Percentiles rank a stretch among this genome's conserved stretches.
Conservation (phyloP, 2,888 invertebrate species). For the Myopa tessellatipennis region DNA sequence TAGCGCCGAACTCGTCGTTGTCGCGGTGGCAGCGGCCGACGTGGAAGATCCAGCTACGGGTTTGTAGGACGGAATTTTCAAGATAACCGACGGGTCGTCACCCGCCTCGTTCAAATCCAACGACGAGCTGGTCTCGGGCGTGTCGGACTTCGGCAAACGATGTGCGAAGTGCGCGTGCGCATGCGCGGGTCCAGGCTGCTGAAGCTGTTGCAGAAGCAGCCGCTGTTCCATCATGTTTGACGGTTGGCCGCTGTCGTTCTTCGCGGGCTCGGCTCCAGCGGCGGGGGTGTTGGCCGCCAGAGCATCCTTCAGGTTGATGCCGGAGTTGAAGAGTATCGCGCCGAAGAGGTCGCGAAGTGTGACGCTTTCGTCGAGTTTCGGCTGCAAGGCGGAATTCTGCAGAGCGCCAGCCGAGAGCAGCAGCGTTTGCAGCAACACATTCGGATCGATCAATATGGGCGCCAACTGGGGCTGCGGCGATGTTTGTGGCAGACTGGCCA, state of each 20-base stretch:
- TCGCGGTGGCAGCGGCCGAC: conserved; percentile 47
- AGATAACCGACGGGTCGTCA: conserved; percentile 81
- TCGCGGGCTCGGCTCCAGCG: conserved; percentile 49
- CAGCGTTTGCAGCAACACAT: conserved; percentile 62
- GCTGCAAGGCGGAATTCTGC: conserved; percentile 46
- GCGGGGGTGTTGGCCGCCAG: conserved; percentile 42
- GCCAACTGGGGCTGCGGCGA: conserved; percentile 47
- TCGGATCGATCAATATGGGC: conserved; percentile 59
- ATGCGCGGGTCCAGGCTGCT: conserved; percentile 52
- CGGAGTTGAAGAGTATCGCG: conserved; percentile 59
- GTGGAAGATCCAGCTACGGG: conserved; percentile 70
- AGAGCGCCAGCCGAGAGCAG: conserved; percentile 60
- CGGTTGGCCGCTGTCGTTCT: conserved; percentile 53
- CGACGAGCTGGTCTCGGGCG: conserved; percentile 69
- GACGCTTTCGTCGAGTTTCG: conserved; percentile 58
- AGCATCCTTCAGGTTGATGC: conserved; percentile 52
- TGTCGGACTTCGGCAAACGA: conserved; percentile 68
- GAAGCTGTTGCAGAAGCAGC: conserved; percentile 56
- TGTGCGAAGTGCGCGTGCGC: conserved; percentile 53
- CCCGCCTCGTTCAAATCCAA: conserved; percentile 64
- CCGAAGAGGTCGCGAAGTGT: conserved; percentile 63
- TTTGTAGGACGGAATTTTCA: conserved; percentile 93
- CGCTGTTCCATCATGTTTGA: conserved; percentile 56
- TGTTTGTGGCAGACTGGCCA: conserved; percentile 42
- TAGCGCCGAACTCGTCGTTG: conserved; percentile 51